Percentiles rank a stretch among this genome's conserved stretches.
Evolutionary conservation across 2,113 vertebrate species (phyloP).

Genomic region (Callipepla californica): DNA sequence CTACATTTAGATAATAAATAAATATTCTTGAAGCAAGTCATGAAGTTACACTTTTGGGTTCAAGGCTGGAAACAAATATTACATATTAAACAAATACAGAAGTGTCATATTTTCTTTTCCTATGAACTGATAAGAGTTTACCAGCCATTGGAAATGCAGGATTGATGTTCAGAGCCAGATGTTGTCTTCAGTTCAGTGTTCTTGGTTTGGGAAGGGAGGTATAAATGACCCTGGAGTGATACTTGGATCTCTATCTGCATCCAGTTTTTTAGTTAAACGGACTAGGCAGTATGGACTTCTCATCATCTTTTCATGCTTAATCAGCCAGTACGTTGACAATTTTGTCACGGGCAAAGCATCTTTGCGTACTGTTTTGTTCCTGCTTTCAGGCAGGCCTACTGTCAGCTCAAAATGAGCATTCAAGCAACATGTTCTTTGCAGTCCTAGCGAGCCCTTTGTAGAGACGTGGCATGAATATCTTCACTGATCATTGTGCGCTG

Average conservation of each 20-base stretch:
- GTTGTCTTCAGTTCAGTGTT: background rate
- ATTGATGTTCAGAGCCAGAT: background rate
- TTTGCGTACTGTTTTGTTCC: background rate
- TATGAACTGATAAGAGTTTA: background rate
- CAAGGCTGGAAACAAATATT: background rate
- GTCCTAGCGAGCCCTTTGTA: accelerated
- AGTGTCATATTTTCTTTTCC: background rate
- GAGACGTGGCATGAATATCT: accelerated
- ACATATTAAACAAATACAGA: background rate
- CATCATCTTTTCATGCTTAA: background rate
- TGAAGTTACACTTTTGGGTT: background rate
- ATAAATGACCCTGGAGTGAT: background rate
- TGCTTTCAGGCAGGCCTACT: background rate
- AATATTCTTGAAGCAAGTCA: background rate
- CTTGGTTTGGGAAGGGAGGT: background rate
- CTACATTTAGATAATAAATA: background rate
- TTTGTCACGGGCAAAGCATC: background rate
- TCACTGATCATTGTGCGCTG: background rate
- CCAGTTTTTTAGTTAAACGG: background rate
- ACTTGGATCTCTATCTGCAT: background rate
- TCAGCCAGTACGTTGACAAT: background rate
- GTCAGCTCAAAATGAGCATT: background rate
- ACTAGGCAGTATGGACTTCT: background rate
- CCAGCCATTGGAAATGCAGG: background rate
- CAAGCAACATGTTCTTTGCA: background rate